These are phyloP conservation scores for Mastomys natalensis DNA, from an alignment of 2,113 vertebrate genomes.

Conservation along the genomic window DNA sequence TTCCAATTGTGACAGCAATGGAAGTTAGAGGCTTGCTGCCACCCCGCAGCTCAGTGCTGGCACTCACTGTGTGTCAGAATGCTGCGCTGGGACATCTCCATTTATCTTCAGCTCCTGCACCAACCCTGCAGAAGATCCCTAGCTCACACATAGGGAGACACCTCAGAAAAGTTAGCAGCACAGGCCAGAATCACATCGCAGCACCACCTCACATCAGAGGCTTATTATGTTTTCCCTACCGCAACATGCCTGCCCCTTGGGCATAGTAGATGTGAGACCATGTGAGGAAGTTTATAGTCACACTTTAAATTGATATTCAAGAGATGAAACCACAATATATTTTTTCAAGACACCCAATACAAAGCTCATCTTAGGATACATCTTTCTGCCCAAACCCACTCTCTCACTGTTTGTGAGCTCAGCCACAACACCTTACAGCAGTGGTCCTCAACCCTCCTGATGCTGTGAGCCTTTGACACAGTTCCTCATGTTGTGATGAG, in stretches of 20 bases:
- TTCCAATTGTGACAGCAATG: background rate
- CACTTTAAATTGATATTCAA: background rate
- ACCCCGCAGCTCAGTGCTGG: background rate
- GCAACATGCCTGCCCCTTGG: background rate
- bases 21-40: background rate
- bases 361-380: background rate
- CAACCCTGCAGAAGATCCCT: background rate
- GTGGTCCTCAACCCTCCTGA: background rate
- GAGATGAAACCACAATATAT: background rate
- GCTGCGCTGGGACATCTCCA: background rate
- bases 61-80: background rate
- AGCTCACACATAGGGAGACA: background rate
- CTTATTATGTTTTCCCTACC: background rate
- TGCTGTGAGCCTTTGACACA: background rate
- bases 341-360: background rate
- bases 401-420: background rate
- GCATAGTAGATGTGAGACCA: background rate
- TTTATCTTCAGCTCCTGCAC: background rate
- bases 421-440: background rate
- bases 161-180: background rate
- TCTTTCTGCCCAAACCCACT: background rate
- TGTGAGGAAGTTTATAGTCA: constrained; percentile 2
- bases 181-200: background rate
- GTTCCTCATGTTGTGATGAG: background rate
- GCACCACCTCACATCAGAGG: background rate